A percentile compares a stretch with the other conserved stretches of the same genome.
Evolutionary conservation across 2,888 invertebrate genomes (phyloP).

Genomic region (Epinotia ramella): DNA sequence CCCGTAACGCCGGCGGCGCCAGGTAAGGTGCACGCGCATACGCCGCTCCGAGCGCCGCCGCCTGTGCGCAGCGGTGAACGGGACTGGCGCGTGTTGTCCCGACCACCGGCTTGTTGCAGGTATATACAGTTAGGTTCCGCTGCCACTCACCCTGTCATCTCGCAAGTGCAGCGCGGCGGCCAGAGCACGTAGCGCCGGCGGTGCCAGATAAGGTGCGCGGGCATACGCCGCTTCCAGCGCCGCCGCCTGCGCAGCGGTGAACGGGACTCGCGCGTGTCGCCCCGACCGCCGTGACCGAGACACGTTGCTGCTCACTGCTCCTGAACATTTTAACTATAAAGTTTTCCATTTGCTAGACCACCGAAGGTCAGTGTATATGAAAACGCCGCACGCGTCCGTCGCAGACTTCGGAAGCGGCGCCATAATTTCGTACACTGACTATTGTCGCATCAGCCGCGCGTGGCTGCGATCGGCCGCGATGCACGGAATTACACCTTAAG

Average conservation of each 20-base stretch:
- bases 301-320: slow-evolving; percentile 65
- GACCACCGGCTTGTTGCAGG: slow-evolving; percentile 70
- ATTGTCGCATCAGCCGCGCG: no score
- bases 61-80: slow-evolving; percentile 90
- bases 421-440: no score
- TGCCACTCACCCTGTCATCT: slow-evolving; percentile 86
- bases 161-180: slow-evolving; percentile 87
- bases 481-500: background rate
- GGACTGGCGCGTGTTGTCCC: slow-evolving; percentile 89
- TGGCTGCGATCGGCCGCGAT: no score
- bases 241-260: slow-evolving; percentile 88
- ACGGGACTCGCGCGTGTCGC: slow-evolving; percentile 90
- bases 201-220: slow-evolving; percentile 88
- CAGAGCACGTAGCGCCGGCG: slow-evolving; percentile 87
- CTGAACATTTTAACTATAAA: slow-evolving; percentile 53
- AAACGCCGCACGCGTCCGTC: background rate
- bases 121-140: background rate
- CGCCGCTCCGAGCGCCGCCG: slow-evolving; percentile 88
- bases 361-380: background rate
- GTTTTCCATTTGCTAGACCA: background rate
- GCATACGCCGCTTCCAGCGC: slow-evolving; percentile 89
- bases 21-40: slow-evolving; percentile 88
- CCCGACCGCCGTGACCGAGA: slow-evolving; percentile 84
- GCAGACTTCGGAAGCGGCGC: no score
- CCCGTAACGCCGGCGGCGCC: slow-evolving; percentile 88